Percentiles rank a stretch among this genome's conserved stretches.
These are phyloP conservation scores for Leptobrachium leishanense DNA, from an alignment of 2,113 vertebrate species.

Conservation along the genomic window DNA sequence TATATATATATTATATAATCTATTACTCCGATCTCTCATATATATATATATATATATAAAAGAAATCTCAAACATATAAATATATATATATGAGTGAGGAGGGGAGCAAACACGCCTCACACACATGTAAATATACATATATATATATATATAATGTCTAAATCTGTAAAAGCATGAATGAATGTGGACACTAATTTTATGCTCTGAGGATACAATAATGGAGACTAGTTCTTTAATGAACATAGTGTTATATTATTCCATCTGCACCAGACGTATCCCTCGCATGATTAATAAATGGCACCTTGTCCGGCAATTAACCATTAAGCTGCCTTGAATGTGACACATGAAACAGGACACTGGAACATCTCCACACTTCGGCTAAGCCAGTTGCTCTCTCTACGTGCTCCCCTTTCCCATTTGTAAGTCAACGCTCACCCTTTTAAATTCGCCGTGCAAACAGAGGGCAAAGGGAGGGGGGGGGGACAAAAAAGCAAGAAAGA, in stretches of 20 bases:
- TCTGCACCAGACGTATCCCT: neutral
- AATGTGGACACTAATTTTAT: slow-evolving; percentile 52
- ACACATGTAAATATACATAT: no score
- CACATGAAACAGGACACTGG: neutral
- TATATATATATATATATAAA: no score
- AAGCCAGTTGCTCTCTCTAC: neutral
- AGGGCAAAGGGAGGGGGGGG: no score
- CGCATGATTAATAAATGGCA: neutral
- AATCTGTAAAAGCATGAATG: slow-evolving; percentile 21
- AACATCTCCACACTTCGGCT: neutral
- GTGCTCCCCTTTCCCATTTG: neutral
- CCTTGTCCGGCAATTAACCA: neutral
- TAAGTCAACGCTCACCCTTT: neutral
- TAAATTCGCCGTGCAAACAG: neutral
- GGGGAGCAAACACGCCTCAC: no score
- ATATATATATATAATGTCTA: no score
- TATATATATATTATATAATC: no score
- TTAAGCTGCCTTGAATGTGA: neutral
- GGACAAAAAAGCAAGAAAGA: neutral
- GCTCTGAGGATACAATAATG: slow-evolving; percentile 30
- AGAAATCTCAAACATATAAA: no score
- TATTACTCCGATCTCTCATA: no score
- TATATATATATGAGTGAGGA: no score
- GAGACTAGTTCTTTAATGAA: slow-evolving; percentile 7
- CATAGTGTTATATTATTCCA: neutral